Evolutionary conservation across 1,140 invertebrate species (phyloP).

Genomic region (Condylostylus longicornis): DNA sequence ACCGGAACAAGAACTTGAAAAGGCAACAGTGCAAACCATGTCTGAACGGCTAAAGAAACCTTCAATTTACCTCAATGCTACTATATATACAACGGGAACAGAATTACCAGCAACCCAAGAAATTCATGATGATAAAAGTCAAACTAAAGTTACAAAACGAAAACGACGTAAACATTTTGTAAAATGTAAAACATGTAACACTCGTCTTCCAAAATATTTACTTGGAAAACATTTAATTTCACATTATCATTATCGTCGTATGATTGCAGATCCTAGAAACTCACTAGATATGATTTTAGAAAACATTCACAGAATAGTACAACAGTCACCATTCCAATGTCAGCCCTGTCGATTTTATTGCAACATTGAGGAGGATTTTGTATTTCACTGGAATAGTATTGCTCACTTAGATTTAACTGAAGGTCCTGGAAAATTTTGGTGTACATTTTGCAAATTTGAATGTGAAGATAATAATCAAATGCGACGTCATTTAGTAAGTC

Average conservation of each 20-base stretch:
- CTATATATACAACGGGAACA: background rate
- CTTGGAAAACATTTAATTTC: conserved; percentile 73
- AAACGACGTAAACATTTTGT: conserved; percentile 41
- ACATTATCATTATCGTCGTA: conserved; percentile 62
- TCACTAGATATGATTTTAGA: conserved; percentile 43
- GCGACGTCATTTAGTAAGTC: conserved; percentile 49
- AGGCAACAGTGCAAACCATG: conserved; percentile 23
- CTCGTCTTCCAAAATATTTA: conserved; percentile 45
- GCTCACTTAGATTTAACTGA: conserved; percentile 38
- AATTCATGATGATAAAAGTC: background rate
- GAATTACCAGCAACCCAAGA: background rate
- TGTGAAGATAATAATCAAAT: conserved; percentile 48
- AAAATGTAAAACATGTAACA: conserved; percentile 52
- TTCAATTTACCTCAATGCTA: conserved; percentile 21
- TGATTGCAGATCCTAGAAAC: conserved; percentile 30
- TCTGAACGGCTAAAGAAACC: conserved; percentile 13
- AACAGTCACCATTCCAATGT: conserved; percentile 71
- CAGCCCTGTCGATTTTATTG: conserved; percentile 69
- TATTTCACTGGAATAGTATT: conserved; percentile 55
- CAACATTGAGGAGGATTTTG: conserved; percentile 55
- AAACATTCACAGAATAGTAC: conserved; percentile 59
- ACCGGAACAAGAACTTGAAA: conserved; percentile 47
- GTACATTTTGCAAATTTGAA: conserved; percentile 58
- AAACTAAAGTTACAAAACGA: conserved; percentile 25
- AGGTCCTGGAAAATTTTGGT: conserved; percentile 46